Conservation (phyloP, 2,797 vertebrate species). For the Sebastes matsubarae region DNA sequence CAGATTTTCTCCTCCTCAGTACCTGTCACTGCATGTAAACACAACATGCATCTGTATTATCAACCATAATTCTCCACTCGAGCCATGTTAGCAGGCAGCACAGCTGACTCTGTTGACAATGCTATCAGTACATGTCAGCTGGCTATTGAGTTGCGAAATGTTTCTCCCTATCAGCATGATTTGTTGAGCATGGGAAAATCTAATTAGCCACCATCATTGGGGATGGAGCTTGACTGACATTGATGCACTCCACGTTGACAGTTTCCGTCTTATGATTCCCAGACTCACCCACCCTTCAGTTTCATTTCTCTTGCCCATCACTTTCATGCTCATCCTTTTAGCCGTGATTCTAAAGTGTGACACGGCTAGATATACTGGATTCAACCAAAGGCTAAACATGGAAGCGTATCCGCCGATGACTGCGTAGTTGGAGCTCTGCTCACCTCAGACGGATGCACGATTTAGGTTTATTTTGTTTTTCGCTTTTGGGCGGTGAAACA, state of each 20-base stretch:
- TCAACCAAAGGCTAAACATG: slow-evolving; percentile 48
- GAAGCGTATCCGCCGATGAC: slow-evolving; percentile 35
- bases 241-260: slow-evolving; percentile 58
- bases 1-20: neutral
- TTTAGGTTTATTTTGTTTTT: slow-evolving; percentile 30
- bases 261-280: slow-evolving; percentile 51
- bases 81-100: slow-evolving; percentile 41
- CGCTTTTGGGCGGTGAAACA: slow-evolving; percentile 14
- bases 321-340: slow-evolving; percentile 57
- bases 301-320: slow-evolving; percentile 56
- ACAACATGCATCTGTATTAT: slow-evolving; percentile 34
- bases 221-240: slow-evolving; percentile 65
- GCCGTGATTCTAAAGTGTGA: slow-evolving; percentile 37
- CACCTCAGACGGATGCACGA: slow-evolving; percentile 14
- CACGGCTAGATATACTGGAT: slow-evolving; percentile 41
- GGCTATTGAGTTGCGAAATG: slow-evolving; percentile 71
- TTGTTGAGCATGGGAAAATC: slow-evolving; percentile 71
- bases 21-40: slow-evolving; percentile 53
- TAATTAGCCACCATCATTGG: slow-evolving; percentile 72
- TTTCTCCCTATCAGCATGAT: slow-evolving; percentile 65
- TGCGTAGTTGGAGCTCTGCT: slow-evolving; percentile 19
- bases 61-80: slow-evolving; percentile 33
- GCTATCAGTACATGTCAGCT: slow-evolving; percentile 68
- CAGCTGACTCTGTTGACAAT: slow-evolving; percentile 61
- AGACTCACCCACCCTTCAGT: slow-evolving; percentile 47